A percentile compares a stretch with the other conserved stretches of the same genome.
These are phyloP conservation scores for Cirrhinus molitorella DNA, from an alignment of 2,797 vertebrate species.

Conservation along the genomic window DNA sequence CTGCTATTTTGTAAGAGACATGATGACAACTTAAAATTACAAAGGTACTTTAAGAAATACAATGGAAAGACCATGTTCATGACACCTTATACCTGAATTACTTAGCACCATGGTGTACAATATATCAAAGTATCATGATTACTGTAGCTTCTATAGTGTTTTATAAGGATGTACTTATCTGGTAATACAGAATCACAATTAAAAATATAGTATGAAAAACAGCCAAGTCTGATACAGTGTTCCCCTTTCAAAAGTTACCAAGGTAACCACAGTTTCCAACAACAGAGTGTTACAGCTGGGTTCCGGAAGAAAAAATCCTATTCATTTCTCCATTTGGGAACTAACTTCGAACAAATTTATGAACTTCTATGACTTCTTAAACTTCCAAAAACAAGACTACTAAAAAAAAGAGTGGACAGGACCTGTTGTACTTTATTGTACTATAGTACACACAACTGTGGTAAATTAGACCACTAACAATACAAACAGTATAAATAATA, in stretches of 20 bases:
- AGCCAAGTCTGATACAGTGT: neutral
- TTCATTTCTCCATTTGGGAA: neutral
- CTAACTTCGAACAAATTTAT: neutral
- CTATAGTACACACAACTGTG: neutral
- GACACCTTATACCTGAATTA: neutral
- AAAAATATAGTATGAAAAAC: neutral
- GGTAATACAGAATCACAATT: neutral
- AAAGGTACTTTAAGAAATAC: neutral
- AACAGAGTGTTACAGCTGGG: neutral
- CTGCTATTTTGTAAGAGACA: neutral
- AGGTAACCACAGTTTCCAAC: constrained; percentile 12
- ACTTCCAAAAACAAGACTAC: neutral
- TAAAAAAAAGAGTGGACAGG: neutral
- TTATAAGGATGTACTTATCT: neutral
- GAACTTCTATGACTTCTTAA: neutral
- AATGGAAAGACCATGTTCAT: neutral
- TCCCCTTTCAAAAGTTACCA: neutral
- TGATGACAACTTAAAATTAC: neutral
- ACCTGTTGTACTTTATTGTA: neutral
- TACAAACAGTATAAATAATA: neutral
- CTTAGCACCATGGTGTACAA: neutral
- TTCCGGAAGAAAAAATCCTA: neutral
- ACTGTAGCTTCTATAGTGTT: neutral
- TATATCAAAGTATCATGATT: neutral
- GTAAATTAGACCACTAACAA: neutral